Conservation (phyloP, 2,888 invertebrate genomes). For the Ennomos quercinarius region DNA sequence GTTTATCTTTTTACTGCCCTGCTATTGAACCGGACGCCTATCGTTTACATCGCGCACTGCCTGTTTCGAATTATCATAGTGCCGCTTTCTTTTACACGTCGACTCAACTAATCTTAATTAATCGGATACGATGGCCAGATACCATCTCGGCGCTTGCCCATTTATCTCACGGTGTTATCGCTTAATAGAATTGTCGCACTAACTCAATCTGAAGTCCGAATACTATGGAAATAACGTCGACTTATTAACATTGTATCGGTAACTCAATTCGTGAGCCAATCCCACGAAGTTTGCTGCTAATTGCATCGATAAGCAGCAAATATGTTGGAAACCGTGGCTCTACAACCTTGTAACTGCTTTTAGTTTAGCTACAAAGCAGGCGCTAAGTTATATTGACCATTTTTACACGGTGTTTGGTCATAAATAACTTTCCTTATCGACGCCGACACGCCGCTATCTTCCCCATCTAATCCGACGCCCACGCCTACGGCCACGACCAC, state of each 20-base stretch:
- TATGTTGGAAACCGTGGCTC: slow-evolving; percentile 35
- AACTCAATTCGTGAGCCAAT: slow-evolving; percentile 37
- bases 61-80: slow-evolving; percentile 54
- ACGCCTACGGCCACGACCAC: slow-evolving; percentile 62
- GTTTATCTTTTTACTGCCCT: slow-evolving; percentile 69
- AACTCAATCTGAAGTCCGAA: slow-evolving; percentile 30
- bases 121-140: slow-evolving; percentile 36
- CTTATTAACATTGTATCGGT: slow-evolving; percentile 38
- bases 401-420: slow-evolving; percentile 51
- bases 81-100: slow-evolving; percentile 39
- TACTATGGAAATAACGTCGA: slow-evolving; percentile 34
- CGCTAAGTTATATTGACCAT: slow-evolving; percentile 42
- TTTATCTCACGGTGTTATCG: slow-evolving; percentile 38
- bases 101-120: slow-evolving; percentile 43
- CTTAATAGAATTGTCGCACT: slow-evolving; percentile 34
- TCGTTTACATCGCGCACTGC: slow-evolving; percentile 57
- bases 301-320: slow-evolving; percentile 37
- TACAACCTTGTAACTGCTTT: slow-evolving; percentile 25
- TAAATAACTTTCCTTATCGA: slow-evolving; percentile 68
- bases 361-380: slow-evolving; percentile 31
- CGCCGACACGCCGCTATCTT: slow-evolving; percentile 64
- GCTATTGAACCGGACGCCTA: slow-evolving; percentile 62
- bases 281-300: slow-evolving; percentile 37
- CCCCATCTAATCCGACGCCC: slow-evolving; percentile 64
- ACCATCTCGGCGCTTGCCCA: slow-evolving; percentile 32